phyloP scores from a whole-genome alignment of 2,113 vertebrate genomes.

The Microtus oregoni region DNA sequence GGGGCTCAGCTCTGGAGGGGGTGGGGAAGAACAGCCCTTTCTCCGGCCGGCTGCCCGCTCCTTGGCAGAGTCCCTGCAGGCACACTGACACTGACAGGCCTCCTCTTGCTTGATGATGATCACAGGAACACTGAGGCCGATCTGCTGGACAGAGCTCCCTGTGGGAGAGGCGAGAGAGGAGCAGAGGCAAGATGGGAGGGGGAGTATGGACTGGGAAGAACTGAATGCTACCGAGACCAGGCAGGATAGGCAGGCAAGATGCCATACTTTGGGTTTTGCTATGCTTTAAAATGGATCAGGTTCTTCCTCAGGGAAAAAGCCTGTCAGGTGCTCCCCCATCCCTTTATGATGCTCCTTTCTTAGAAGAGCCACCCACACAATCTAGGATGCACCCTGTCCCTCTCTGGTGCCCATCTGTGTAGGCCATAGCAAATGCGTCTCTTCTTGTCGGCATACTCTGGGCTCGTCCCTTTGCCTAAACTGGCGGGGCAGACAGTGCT shows the following conservation, averaged over 20 bases:
- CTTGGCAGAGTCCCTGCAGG: constrained; percentile 93
- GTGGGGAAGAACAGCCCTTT: constrained; percentile 86
- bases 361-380: not conserved
- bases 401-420: not conserved
- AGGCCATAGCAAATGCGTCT: not conserved
- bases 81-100: constrained; percentile 98
- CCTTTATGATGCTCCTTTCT: not conserved
- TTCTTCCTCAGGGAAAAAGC: not conserved
- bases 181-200: not conserved
- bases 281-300: not conserved
- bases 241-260: not conserved
- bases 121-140: constrained; percentile 97
- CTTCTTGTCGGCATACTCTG: not conserved
- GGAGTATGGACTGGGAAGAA: not conserved
- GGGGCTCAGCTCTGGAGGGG: constrained; percentile 70
- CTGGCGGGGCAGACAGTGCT: not conserved
- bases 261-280: too few relatives aligned
- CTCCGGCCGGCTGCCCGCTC: constrained; percentile 79
- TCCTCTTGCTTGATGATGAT: constrained; percentile 99
- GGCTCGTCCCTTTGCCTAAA: not conserved
- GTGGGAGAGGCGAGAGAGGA: constrained; percentile 78
- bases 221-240: not conserved
- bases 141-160: constrained; percentile 97
- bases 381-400: not conserved
- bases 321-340: not conserved